Percentiles rank a stretch among this genome's conserved stretches.
Evolutionary conservation across 2,113 vertebrate genomes (phyloP).

Genomic region (Lampris megalopsis): DNA sequence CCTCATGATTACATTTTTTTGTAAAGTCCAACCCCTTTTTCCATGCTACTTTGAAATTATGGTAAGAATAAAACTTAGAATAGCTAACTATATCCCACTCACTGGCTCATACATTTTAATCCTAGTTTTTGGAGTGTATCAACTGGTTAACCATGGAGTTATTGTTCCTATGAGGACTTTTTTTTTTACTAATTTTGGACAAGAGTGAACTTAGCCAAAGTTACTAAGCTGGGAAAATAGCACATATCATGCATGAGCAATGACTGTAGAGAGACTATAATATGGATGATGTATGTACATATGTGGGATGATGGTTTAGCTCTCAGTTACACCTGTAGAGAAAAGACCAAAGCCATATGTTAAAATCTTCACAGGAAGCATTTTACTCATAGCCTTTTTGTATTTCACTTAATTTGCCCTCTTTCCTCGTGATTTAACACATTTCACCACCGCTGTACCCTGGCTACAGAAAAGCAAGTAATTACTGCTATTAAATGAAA

Average conservation of each 20-base stretch:
- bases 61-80: slow-evolving; percentile 28
- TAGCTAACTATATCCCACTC: slow-evolving; percentile 26
- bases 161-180: slow-evolving; percentile 24
- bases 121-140: slow-evolving; percentile 55
- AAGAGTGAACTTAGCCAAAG: neutral
- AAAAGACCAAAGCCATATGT: neutral
- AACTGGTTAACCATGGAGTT: slow-evolving; percentile 47
- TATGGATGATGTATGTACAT: slow-evolving; percentile 1
- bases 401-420: too few species aligned
- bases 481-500: too few species aligned
- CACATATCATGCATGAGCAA: slow-evolving; percentile 17
- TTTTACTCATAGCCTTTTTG: neutral
- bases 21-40: slow-evolving; percentile 27
- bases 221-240: slow-evolving; percentile 30
- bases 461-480: too few species aligned
- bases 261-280: slow-evolving; percentile 29
- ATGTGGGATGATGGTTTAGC: slow-evolving; percentile 17
- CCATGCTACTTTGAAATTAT: slow-evolving; percentile 32
- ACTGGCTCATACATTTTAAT: slow-evolving; percentile 46
- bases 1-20: slow-evolving; percentile 14
- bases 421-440: too few species aligned
- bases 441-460: too few species aligned
- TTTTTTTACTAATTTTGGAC: slow-evolving; percentile 27
- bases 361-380: neutral
- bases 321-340: slow-evolving; percentile 9